Conservation (phyloP, 2,888 invertebrate species). For the Agrypnus murinus region DNA sequence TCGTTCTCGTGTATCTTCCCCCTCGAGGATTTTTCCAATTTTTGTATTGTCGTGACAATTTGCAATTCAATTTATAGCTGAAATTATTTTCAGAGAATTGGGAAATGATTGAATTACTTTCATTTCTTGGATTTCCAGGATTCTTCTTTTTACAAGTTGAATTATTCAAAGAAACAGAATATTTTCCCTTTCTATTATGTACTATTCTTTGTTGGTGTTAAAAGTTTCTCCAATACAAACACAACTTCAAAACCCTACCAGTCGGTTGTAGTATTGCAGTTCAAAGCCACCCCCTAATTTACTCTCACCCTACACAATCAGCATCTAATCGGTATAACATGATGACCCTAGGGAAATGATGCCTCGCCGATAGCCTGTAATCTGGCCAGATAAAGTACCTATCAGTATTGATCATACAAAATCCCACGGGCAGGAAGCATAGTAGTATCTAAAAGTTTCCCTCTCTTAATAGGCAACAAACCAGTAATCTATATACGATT, state of each 20-base stretch:
- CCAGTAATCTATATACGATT: slow-evolving; percentile 50
- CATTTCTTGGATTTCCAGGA: no score
- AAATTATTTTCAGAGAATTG: neutral
- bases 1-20: slow-evolving; percentile 6
- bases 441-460: slow-evolving; percentile 26
- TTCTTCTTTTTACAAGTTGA: no score
- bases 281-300: slow-evolving; percentile 14
- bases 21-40: slow-evolving; percentile 40
- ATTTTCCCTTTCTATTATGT: no score
- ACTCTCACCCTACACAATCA: slow-evolving; percentile 45
- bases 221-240: no score
- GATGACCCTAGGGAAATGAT: slow-evolving; percentile 48
- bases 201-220: no score
- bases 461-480: slow-evolving; percentile 15
- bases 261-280: neutral
- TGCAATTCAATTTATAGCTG: slow-evolving; percentile 3
- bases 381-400: slow-evolving; percentile 48
- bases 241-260: neutral
- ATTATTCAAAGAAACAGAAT: no score
- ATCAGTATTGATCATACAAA: slow-evolving; percentile 48
- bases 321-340: slow-evolving; percentile 44
- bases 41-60: slow-evolving; percentile 7
- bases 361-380: slow-evolving; percentile 49
- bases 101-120: neutral
- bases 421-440: slow-evolving; percentile 44